Evolutionary conservation across 2,113 vertebrate species (phyloP), one percentile per base, ranked within the genome.

Genomic region (Noctilio leporinus): DNA sequence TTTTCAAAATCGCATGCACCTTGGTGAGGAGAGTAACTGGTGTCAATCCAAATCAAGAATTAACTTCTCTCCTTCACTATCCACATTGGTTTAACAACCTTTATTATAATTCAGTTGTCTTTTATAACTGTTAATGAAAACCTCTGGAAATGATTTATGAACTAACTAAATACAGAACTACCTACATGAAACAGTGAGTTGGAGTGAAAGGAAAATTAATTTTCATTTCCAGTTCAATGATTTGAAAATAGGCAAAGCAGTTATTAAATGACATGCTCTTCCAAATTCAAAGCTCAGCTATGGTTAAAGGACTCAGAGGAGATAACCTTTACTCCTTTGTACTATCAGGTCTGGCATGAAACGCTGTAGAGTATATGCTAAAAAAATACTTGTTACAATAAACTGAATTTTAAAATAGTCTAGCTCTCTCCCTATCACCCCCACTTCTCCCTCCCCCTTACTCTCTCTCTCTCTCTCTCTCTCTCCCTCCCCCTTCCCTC

Each of bases 181-280:
- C 45, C n/a, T 89, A 57, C 4, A 0, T 75, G 69, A 86, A 77
- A 69, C 7, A 33, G 57, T 83, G 35, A 28, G 40, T 57, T 77
- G 20, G 40, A 51, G 28, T 47, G 20, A 76, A 82, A 78, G 24
- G 59, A 49, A 51, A 38, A 80, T 90, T 83, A 47, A 62, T 64
- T 94, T 81, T 96, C 51, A 69, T 86, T 96, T 85, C 88, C 45
- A 4, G 10, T 33, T 26, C 38, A 76, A 93, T 88, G 70, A 62
- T 22, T 81, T 94, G 67, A 82, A 96, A 89, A 78, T 22, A 26
- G 38, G 49, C 62, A 85, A 11, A 55, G 4, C 3, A 49, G 62
- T 91, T 88, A 91, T 83, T 85, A 93, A 91, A 85, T 28, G 35
- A 67, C 40, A 19, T 35, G 4, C 3, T 95, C 33, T 76, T 81